Conservation (phyloP, 2,113 vertebrate genomes). For the Sporophila hypoxantha region DNA sequence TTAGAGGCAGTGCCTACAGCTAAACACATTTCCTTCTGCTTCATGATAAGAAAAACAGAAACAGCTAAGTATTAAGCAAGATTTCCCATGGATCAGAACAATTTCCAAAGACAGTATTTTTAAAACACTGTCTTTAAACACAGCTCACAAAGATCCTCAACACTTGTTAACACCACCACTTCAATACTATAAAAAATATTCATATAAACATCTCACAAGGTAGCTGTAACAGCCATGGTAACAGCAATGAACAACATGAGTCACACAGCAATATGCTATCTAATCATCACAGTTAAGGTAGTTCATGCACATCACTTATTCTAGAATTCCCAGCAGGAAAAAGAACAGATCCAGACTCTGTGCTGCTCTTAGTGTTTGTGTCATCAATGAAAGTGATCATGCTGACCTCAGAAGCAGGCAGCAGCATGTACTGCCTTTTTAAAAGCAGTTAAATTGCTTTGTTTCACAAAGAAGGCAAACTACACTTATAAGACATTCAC, state of each 20-base stretch:
- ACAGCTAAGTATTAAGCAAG: background rate
- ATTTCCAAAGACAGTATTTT: background rate
- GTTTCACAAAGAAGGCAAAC: background rate
- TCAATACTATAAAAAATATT: background rate
- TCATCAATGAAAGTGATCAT: background rate
- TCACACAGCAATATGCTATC: background rate
- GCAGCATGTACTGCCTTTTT: accelerated
- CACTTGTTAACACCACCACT: background rate
- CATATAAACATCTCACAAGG: background rate
- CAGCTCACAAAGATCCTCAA: background rate
- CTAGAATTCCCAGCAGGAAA: background rate
- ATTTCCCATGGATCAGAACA: background rate
- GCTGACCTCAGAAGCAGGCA: background rate
- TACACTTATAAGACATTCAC: background rate
- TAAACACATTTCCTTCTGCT: background rate
- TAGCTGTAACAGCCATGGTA: slow-evolving; percentile 1
- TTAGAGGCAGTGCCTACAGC: background rate
- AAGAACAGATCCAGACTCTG: background rate
- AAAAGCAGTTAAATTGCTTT: background rate
- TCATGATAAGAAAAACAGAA: background rate
- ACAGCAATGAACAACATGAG: background rate
- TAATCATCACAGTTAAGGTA: background rate
- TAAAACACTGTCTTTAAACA: background rate
- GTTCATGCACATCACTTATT: background rate
- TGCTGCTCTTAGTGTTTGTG: background rate